Conservation (phyloP, 1,140 invertebrate genomes). For the Drosophila triauraria region DNA sequence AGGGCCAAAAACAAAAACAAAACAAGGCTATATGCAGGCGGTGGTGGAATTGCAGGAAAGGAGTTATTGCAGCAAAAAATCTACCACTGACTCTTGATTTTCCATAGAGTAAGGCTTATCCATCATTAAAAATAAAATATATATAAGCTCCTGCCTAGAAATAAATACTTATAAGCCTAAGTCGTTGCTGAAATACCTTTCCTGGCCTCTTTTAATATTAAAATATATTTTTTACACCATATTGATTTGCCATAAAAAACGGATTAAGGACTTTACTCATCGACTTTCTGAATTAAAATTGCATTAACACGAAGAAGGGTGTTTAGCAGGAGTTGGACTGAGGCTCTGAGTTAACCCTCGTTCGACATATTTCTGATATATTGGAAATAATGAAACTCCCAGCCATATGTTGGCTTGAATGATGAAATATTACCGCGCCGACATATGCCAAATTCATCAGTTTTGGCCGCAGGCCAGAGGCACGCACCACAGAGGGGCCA, state of each 20-base stretch:
- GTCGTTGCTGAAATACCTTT: neutral
- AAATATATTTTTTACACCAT: neutral
- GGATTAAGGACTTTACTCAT: neutral
- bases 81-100: neutral
- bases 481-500: constrained; percentile 31
- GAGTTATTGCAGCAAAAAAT: neutral
- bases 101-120: neutral
- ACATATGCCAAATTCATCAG: constrained; percentile 67
- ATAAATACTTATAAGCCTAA: neutral
- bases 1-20: constrained; percentile 6
- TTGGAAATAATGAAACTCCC: neutral
- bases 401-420: constrained; percentile 44
- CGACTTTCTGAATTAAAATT: neutral
- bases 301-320: neutral
- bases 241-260: constrained; percentile 9
- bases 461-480: constrained; percentile 11
- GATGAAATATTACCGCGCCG: constrained; percentile 48
- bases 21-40: neutral
- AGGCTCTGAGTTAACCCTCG: neutral
- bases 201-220: too few relatives aligned
- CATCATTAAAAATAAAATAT: neutral
- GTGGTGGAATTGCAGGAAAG: constrained; percentile 2
- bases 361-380: neutral
- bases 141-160: neutral
- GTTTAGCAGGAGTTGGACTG: neutral